Conservation (phyloP, 2,113 vertebrate genomes). For the Cromileptes altivelis region DNA sequence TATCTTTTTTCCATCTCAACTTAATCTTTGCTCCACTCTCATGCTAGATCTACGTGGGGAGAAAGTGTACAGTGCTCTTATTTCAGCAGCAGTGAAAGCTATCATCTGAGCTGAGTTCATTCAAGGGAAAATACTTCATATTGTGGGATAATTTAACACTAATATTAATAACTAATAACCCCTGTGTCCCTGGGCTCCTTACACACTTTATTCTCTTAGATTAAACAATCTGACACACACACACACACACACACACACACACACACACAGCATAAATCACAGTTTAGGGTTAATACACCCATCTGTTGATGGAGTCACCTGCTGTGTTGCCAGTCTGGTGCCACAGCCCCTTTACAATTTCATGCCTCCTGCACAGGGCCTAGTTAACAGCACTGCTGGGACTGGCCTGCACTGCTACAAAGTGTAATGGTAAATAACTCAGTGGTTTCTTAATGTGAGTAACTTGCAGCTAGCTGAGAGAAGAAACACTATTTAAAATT, state of each 20-base stretch:
- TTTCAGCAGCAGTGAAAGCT: constrained; percentile 21
- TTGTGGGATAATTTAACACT: constrained; percentile 13
- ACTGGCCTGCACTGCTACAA: constrained; percentile 12
- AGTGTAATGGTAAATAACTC: constrained; percentile 50
- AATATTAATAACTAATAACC: constrained; percentile 13
- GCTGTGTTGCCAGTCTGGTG: constrained; percentile 32
- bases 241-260: constrained; percentile 9
- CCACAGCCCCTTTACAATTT: constrained; percentile 42
- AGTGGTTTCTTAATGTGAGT: constrained; percentile 16
- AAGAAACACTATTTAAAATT: constrained; percentile 35
- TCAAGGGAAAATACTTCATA: constrained; percentile 11
- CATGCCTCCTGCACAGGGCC: constrained; percentile 46
- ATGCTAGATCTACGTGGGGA: not conserved
- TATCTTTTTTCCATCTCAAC: constrained; percentile 17
- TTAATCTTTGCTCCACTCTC: not conserved
- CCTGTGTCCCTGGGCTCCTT: not conserved
- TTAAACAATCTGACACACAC: constrained; percentile 5
- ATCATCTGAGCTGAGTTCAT: constrained; percentile 2
- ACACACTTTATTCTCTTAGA: constrained; percentile 5
- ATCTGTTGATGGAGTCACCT: constrained; percentile 44
- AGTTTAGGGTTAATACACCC: constrained; percentile 8
- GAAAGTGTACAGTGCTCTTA: not conserved
- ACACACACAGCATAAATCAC: constrained; percentile 23
- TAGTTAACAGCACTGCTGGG: constrained; percentile 48
- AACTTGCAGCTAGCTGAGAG: constrained; percentile 16